Evolutionary conservation across 2,797 vertebrate genomes (phyloP), one percentile per base, ranked within the genome.

Genomic region (Oryzias sinensis): DNA sequence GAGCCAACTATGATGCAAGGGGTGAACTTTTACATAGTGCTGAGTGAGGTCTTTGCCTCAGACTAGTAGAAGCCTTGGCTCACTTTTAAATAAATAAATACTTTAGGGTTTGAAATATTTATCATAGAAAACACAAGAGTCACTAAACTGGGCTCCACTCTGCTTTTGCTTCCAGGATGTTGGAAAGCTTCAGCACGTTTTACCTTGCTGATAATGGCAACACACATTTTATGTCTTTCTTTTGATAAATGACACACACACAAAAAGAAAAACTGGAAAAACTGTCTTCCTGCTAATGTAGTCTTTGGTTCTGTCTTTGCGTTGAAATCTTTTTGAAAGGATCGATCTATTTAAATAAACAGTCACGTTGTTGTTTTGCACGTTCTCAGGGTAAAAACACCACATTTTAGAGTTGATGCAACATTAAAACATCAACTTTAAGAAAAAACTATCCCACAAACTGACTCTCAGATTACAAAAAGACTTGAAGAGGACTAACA

Each of bases 61-160:
- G 68, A 73, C 57, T 33, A 57, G 66, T 72, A 70, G 66, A 85
- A 79, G 77, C 70, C 44, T 59, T 54, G 58, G 72, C 69, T 74
- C 51, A 53, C 78, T 77, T 82, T 76, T 90, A 77, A 90, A 89
- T 88, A 89, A 89, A 86, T 89, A 76, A 90, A 78, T 84, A 85
- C 72, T 76, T 68, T 62, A 53, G 40, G 25, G 43, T 76, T 64
- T 90, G 70, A 90, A 90, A 90, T 87, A 90, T 89, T 90, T 68
- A 89, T 88, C 51, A 55, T 49, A 64, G 74, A 82, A 84, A 84
- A 60, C 65, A 77, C 65, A 74, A 68, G 69, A 74, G 78, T 76
- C 69, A 66, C 68, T 68, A 76, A 82, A 85, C 49, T 62, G 74
- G 29, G 11, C 41, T 53, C 51, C 22, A 43, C 43, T 0, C 49